Base-by-base conservation (phyloP, 1,140 invertebrate genomes). In the Trichonephila inaurata region DNA sequence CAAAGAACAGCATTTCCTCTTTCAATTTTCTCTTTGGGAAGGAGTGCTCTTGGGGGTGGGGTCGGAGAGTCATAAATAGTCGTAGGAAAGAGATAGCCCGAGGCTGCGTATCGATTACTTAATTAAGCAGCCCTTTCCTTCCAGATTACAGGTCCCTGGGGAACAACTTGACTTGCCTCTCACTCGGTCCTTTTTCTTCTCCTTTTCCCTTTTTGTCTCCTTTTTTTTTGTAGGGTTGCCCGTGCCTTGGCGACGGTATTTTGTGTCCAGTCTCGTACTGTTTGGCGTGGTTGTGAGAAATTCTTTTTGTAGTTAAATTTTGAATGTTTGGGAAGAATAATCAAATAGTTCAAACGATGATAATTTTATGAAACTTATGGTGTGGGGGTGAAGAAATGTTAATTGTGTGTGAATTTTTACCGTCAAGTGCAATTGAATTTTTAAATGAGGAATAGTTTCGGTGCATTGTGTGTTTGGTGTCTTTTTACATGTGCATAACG, bases 101-200 rank as follows among this genome's bases (percentile, higher is more conserved):
- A 58, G 21, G 64, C 44, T 24, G 40, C 24, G 60, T 89, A 89
- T 89, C 66, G 87, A 89, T 89, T 89, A 58, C 87, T 89, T 89
- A 89, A 89, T 89, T 89, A 89, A 72, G 87, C 87, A 40, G 64
- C 66, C 87, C 82, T 83, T 83, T 51, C 82, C 72, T 77, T 77
- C 72, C 72, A 77, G 72, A 77, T 77, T 77, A 77, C 72, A 77
- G 72, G 72, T 77, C 72, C 18, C 24, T 28, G 33, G 72, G 72
- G 72, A 77, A 77, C n/a, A 69, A 69, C 66, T 69, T 69, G 66
- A 69, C 66, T 77, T 16, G 72, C 28, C 18, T 72, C 69, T 72
- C 24, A 14, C 14, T 28, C 24, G 10, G 24, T 40, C 72, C 72
- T 7, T 77, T 77, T 28, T 77, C 72, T 77, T 19, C 28, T 18